Base-by-base conservation (phyloP, 2,113 vertebrate genomes). In the Megatriorchis doriae region DNA sequence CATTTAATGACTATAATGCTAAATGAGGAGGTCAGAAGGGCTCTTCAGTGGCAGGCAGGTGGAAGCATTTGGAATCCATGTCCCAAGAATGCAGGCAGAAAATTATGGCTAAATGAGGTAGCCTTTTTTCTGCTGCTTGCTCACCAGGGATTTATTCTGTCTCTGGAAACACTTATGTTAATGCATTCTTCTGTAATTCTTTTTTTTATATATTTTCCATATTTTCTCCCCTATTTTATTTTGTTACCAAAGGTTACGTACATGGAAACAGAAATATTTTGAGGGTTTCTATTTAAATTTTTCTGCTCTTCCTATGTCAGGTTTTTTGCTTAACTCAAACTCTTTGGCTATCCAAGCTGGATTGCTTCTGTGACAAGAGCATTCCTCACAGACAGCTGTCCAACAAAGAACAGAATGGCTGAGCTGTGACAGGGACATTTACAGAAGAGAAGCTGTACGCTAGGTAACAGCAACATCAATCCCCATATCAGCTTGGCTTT, bases 211-310 rank as follows among this genome's bases (percentile, higher is more conserved):
- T 81, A 79, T 95, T 96, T 95, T 92, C 86, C 55, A 43, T 94
- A 93, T 87, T 95, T 96, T 55, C 29, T 62, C n/a, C 26, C 43
- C 58, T 92, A 90, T 90, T 96, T 95, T 74, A 94, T 94, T 97
- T 97, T 94, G 93, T 93, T 93, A 71, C 91, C 84, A 81, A 89
- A 96, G 68, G 73, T 71, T 93, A 81, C 81, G 87, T 75, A 71
- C 86, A 93, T 82, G 56, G 85, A 95, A 95, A 93, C 89, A 93
- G 84, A 96, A 96, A 94, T 87, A 96, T 96, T 96, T 94, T 93
- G 94, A 90, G 84, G 1, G 84, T 89, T 94, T 93, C 91, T 84
- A 74, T 95, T 95, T 90, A 88, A 88, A 7, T 56, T 91, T 84
- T 94, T 93, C 47, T 75, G 15, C 38, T 87, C 31, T 74, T 91